These are phyloP conservation scores for Ictalurus punctatus DNA, from an alignment of 2,113 vertebrate genomes.

Conservation along the genomic window DNA sequence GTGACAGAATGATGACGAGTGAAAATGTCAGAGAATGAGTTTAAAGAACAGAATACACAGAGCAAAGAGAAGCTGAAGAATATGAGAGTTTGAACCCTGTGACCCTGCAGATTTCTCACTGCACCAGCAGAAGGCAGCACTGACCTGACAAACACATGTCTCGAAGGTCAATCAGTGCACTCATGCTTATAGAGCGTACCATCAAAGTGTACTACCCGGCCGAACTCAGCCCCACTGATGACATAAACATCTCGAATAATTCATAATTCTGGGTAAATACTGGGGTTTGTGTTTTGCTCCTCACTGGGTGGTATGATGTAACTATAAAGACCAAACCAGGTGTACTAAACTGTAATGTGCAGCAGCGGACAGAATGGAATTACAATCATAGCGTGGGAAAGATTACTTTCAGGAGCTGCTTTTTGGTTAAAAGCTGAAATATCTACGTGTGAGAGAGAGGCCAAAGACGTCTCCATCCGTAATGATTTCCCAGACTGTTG, in stretches of 20 bases:
- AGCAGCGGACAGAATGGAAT: slow-evolving; percentile 14
- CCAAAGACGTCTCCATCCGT: slow-evolving; percentile 34
- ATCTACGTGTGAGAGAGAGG: slow-evolving; percentile 15
- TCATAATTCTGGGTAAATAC: slow-evolving; percentile 2
- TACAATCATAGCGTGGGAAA: slow-evolving; percentile 26
- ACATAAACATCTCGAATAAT: neutral
- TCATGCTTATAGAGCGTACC: slow-evolving; percentile 19
- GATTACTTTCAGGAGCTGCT: slow-evolving; percentile 11
- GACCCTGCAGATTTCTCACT: neutral
- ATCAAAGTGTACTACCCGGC: neutral
- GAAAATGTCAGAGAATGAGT: neutral
- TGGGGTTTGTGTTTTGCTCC: neutral
- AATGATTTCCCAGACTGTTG: slow-evolving; percentile 47
- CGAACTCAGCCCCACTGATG: neutral
- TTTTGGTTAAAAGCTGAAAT: slow-evolving; percentile 16
- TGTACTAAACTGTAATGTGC: slow-evolving; percentile 13
- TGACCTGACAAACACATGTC: slow-evolving; percentile 9
- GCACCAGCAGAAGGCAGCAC: slow-evolving; percentile 64
- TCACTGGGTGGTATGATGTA: slow-evolving; percentile 9
- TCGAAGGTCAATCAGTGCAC: neutral
- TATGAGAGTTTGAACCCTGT: slow-evolving; percentile 9
- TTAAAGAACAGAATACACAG: neutral
- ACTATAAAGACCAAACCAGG: slow-evolving; percentile 21
- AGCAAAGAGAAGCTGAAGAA: neutral
- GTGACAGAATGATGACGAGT: neutral